These are phyloP conservation scores for Zaprionus vittiger DNA, from an alignment of 1,140 invertebrate species.

Conservation along the genomic window DNA sequence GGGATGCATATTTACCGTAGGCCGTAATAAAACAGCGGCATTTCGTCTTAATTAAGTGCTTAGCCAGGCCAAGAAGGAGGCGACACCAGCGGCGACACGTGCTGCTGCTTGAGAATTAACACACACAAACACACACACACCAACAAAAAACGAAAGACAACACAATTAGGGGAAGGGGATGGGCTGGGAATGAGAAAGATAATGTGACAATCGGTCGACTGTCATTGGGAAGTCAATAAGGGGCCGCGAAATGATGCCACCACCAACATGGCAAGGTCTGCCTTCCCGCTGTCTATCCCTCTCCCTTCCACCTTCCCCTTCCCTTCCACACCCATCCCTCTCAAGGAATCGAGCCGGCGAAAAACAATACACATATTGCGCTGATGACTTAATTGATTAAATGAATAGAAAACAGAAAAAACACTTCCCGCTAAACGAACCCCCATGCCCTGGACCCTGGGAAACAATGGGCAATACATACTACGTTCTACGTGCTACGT, in stretches of 20 bases:
- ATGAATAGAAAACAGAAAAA: conserved; percentile 45
- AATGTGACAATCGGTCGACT: conserved; percentile 47
- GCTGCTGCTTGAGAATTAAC: conserved; percentile 19
- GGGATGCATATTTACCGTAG: conserved; percentile 53
- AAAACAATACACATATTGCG: conserved; percentile 45
- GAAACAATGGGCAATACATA: conserved; percentile 14
- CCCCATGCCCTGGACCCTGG: conserved; percentile 29
- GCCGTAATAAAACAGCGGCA: conserved; percentile 62
- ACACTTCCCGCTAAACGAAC: conserved; percentile 9
- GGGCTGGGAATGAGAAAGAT: conserved; percentile 40
- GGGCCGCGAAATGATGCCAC: conserved; percentile 15
- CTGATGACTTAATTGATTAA: conserved; percentile 61
- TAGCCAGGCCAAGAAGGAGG: conserved; percentile 36
- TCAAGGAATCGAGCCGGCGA: neutral
- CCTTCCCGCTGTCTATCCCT: neutral
- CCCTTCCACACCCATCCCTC: neutral
- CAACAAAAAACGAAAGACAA: conserved; percentile 20
- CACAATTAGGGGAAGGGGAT: neutral
- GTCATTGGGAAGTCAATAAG: conserved; percentile 45
- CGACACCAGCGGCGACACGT: conserved; percentile 40
- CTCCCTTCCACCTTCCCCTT: neutral
- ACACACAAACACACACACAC: conserved; percentile 23
- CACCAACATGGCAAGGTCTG: conserved; percentile 9
- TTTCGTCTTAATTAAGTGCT: conserved; percentile 66
- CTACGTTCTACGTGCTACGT: neutral